Base-by-base conservation (phyloP, 2,113 vertebrate species). In the Puma concolor region DNA sequence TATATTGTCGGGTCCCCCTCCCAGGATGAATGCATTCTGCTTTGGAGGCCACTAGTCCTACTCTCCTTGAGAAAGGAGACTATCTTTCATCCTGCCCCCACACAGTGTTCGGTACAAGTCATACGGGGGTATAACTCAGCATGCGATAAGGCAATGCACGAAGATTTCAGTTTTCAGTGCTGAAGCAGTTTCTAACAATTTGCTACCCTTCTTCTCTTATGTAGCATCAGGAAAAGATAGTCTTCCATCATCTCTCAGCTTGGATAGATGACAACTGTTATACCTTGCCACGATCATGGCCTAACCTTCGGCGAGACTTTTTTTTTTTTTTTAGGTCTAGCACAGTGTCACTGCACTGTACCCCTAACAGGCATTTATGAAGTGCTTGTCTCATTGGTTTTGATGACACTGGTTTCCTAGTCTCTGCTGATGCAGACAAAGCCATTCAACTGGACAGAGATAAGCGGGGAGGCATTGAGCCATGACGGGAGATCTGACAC, bases 351-450 rank as follows among this genome's bases (percentile, higher is more conserved):
- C 67, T 25, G 27, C 57, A n/a, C 74, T 33, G 23, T 13, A 50
- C 77, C 76, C 67, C 12, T 64, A 74, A 79, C 5, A 79, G 77
- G 52, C 67, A 76, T 79, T 88, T 60, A 66, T 0, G 31, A 92
- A 90, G 67, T 16, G 66, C 80, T 91, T 63, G 83, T 96, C 89
- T 94, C 88, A 41, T 86, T 97, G 71, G 17, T 96, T 95, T 85
- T 93, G 76, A 72, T 86, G 29, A 44, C 29, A 10, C 48, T 74
- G 1, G 12, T 83, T 88, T 96, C 67, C 44, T 74, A 60, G 83
- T 77, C 80, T 96, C 84, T 95, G 83, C 64, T 97, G 94, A 98
- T 38, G 44, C n/a, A 95, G 92, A 67, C 74, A 84, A 97, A 96
- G 84, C 94, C 17, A 1, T 84, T 95, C 87, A 91, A 8, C 15